Evolutionary conservation across 2,113 vertebrate genomes (phyloP).

Genomic region (Nycticebus coucang): DNA sequence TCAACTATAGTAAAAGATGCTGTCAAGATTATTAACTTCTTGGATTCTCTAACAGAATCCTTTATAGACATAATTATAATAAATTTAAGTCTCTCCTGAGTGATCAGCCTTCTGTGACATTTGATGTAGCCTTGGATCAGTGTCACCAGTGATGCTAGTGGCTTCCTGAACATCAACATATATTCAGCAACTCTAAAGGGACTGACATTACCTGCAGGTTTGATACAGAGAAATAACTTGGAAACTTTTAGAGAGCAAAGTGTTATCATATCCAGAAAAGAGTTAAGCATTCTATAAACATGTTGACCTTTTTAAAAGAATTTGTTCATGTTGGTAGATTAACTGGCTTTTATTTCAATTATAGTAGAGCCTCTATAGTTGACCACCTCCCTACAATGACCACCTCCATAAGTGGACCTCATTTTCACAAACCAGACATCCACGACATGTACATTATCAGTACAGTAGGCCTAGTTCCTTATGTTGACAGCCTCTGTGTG

Average conservation of each 20-base stretch:
- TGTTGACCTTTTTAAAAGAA: conserved; percentile 31
- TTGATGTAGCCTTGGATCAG: conserved; percentile 7
- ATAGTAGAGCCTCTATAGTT: neutral
- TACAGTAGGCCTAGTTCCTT: no score
- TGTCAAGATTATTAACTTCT: conserved; percentile 10
- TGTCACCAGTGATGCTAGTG: neutral
- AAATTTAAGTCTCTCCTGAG: conserved; percentile 44
- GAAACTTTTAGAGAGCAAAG: conserved; percentile 40
- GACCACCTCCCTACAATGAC: no score
- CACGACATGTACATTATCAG: no score
- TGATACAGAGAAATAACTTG: conserved; percentile 21
- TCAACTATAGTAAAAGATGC: conserved; percentile 48
- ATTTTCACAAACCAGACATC: no score
- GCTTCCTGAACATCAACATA: conserved; percentile 1
- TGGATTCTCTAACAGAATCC: neutral
- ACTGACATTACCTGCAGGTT: conserved; percentile 17
- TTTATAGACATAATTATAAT: neutral
- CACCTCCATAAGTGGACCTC: no score
- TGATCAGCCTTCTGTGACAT: neutral
- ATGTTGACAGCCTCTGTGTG: no score
- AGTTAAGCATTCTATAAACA: conserved; percentile 28
- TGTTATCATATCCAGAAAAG: conserved; percentile 23
- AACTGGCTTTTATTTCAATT: conserved; percentile 7
- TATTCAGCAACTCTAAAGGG: conserved; percentile 1
- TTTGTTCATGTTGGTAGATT: neutral